Evolutionary conservation across 2,113 vertebrate genomes (phyloP).

Genomic region (Ophiodon elongatus): DNA sequence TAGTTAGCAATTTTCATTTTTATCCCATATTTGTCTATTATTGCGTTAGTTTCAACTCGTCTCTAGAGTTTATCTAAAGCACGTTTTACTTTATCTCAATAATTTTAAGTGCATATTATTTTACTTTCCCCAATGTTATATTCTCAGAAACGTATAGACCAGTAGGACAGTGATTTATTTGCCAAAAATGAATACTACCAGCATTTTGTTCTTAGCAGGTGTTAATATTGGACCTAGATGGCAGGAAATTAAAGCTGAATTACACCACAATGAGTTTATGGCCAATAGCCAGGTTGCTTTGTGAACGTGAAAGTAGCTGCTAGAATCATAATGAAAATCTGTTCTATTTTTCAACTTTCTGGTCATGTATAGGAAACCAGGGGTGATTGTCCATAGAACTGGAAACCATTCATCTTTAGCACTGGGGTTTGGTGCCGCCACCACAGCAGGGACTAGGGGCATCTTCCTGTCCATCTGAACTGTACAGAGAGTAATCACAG

Average conservation of each 20-base stretch:
- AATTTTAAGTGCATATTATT: not conserved
- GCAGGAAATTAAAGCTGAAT: constrained; percentile 70
- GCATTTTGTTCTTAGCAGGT: constrained; percentile 65
- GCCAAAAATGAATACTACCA: constrained; percentile 54
- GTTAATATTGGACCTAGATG: constrained; percentile 65
- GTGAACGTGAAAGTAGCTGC: constrained; percentile 57
- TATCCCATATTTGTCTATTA: not conserved
- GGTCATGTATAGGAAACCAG: constrained; percentile 56
- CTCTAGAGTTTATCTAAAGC: not conserved
- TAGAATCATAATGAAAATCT: constrained; percentile 63
- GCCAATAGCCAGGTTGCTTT: constrained; percentile 61
- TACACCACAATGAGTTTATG: constrained; percentile 63
- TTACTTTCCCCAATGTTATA: not conserved
- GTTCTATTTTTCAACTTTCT: constrained; percentile 35
- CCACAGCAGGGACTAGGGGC: constrained; percentile 63
- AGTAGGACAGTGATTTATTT: constrained; percentile 7
- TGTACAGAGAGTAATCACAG: constrained; percentile 63
- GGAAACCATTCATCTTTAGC: constrained; percentile 72
- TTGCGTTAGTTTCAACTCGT: not conserved
- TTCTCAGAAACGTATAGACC: constrained; percentile 17
- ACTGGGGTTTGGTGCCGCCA: constrained; percentile 70
- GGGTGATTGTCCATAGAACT: constrained; percentile 70
- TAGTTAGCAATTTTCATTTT: not conserved
- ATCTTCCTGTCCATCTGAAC: constrained; percentile 70
- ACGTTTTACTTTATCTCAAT: not conserved